A percentile compares a stretch with the other conserved stretches of the same genome.
phyloP scores from a whole-genome alignment of 2,113 vertebrate genomes.

The Lanius collurio region DNA sequence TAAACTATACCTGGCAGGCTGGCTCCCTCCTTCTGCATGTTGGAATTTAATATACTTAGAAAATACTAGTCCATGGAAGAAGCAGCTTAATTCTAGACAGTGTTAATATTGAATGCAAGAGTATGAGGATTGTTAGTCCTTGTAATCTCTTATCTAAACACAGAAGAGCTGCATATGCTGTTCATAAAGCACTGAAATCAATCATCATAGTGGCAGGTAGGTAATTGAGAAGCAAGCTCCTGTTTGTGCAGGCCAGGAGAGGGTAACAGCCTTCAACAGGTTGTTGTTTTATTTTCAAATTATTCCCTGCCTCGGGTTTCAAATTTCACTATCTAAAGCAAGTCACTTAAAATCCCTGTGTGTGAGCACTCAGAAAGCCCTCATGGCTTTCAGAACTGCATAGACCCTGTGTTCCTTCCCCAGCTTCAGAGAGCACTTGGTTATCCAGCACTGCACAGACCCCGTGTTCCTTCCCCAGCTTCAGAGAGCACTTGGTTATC shows the following conservation, averaged over 20 bases:
- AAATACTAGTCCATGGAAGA: background rate
- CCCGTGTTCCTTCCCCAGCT: no score
- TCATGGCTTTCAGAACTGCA: background rate
- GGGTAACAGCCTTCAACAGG: background rate
- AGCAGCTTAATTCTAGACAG: background rate
- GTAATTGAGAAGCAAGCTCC: slow-evolving; percentile 18
- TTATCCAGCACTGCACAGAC: no score
- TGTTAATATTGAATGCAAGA: slow-evolving; percentile 2
- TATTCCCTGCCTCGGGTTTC: background rate
- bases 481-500: no score
- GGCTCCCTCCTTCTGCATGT: background rate
- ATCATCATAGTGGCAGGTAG: slow-evolving; percentile 36
- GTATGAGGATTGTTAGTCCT: slow-evolving; percentile 40
- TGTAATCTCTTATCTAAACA: slow-evolving; percentile 61
- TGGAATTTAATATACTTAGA: background rate
- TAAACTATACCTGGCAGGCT: background rate
- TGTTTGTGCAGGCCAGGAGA: background rate
- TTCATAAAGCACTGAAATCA: slow-evolving; percentile 51
- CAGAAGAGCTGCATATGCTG: slow-evolving; percentile 25
- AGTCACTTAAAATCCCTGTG: background rate
- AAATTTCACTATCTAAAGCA: background rate
- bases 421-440: background rate
- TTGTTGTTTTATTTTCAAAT: background rate
- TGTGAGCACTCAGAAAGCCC: background rate
- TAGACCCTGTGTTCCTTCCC: background rate